Base-by-base conservation (phyloP, 2,888 invertebrate species). In the Apotomis betuletana region DNA sequence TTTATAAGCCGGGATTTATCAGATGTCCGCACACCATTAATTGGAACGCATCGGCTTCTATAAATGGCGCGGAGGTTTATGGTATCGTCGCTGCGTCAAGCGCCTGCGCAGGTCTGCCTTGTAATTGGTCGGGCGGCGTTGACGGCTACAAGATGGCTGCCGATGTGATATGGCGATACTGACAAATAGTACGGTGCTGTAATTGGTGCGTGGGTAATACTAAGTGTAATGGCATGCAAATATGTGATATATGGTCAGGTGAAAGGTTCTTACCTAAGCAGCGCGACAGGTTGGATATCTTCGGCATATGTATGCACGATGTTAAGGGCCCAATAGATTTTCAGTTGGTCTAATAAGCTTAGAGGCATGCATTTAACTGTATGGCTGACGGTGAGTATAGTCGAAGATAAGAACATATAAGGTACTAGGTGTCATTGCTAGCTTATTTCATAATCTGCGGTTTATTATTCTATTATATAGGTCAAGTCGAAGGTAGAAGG, bases 81-180 rank as follows among this genome's bases (percentile, higher is more conserved):
- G 91, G 92, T 91, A 90, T 90, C 89, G 89, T 86, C 89, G 91
- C 90, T 85, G 86, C 90, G 88, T 83, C 83, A 74, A 36, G 65
- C 55, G 65, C 65, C n/a, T 27, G 65, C 44, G 63, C 61, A 27
- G 44, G 90, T 90, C 83, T 81, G 84, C 76, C 85, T 86, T 91
- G 92, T 92, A 92, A 93, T 92, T 93, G 92, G 92, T 91, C 88
- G 89, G 84, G 88, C 84, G 88, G 85, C 85, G 87, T 85, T 91
- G 92, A 92, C 92, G 90, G 90, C 90, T 90, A 91, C 92, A 90
- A 92, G 91, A 92, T 92, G 91, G 91, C 91, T 85, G 91, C 77
- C 84, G 85, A 83, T 81, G 86, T 86, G 88, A 88, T 87, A 89
- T 86, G 84, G 80, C 83, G 90, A 86, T 85, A 91, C 91, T 93